Base-by-base conservation (phyloP, 2,797 vertebrate genomes). In the Notolabrus celidotus region DNA sequence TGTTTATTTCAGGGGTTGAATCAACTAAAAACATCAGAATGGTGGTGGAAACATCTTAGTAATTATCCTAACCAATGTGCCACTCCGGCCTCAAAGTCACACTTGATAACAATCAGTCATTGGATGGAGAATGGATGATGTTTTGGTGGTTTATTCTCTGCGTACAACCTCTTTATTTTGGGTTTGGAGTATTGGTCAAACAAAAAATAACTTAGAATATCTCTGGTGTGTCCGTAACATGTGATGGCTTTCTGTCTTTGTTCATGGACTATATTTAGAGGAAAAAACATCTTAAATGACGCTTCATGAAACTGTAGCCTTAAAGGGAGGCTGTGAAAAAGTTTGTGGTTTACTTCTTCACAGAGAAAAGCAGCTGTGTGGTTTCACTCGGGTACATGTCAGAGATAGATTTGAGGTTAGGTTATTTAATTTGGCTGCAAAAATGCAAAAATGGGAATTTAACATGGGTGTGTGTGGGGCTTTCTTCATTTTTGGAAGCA, bases 191-290 rank as follows among this genome's bases (percentile, higher is more conserved):
- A 11, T 34, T 42, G 8, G 17, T 41, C 5, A 38, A 66, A 54
- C 23, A 11, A 22, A 71, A 62, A 2, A 52, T 29, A 10, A 7
- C n/a, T n/a, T n/a, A n/a, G n/a, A n/a, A n/a, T n/a, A n/a, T n/a
- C n/a, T n/a, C 7, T 10, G 12, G 0, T 0, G 7, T 41, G 14
- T 64, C 25, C 54, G 27, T 25, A 20, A 42, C n/a, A 43, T 12
- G 5, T 41, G 34, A 36, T 6, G 16, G 9, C 2, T 34, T 60
- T 54, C 41, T 23, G 23, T 49, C 9, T 49, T 60, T 6, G 25
- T 59, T 67, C 47, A 71, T 22, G 42, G 16, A 69, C n/a, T 51
- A 16, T 63, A 29, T 63, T 46, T 7, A 46, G 4, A 42, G 15
- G 61, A 50, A 36, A 11, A 42, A 27, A 7, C 11, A 46, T 3